These are phyloP conservation scores for Amblyopsis rosae DNA, from an alignment of 2,113 vertebrate species.

Conservation along the genomic window DNA sequence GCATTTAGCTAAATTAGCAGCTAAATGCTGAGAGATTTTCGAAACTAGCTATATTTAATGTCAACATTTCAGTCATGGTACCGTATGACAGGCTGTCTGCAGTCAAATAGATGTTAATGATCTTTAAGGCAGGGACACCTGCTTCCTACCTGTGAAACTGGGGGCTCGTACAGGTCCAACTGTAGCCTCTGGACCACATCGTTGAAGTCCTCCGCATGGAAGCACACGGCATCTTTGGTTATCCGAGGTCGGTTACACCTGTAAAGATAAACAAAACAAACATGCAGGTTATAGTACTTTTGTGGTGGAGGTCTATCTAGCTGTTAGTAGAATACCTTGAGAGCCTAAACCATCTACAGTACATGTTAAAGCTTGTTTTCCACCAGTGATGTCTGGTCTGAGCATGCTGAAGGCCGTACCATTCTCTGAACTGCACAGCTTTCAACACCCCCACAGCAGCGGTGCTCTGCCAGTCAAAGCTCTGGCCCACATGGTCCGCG, in stretches of 20 bases:
- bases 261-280: constrained; percentile 10
- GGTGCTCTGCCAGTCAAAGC: constrained; percentile 98
- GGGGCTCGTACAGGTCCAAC: constrained; percentile 94
- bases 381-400: not conserved
- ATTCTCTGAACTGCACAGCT: constrained; percentile 95
- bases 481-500: constrained; percentile 95
- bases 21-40: too few species aligned
- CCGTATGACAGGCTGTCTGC: not conserved
- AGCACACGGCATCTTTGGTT: constrained; percentile 98
- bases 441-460: constrained; percentile 96
- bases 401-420: constrained; percentile 70
- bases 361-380: not conserved
- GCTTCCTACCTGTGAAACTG: constrained; percentile 89
- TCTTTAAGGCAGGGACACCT: not conserved
- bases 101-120: not conserved
- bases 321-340: too few species aligned
- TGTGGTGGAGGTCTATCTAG: too few species aligned
- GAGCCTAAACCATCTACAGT: too few species aligned
- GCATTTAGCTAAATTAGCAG: too few species aligned
- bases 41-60: too few species aligned
- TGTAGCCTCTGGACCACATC: constrained; percentile 97
- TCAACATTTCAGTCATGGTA: not conserved
- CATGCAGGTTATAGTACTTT: not conserved
- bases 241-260: constrained; percentile 91
- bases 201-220: constrained; percentile 95